Percentiles rank a stretch among this genome's conserved stretches.
Evolutionary conservation across 1,140 invertebrate species (phyloP).

Genomic region (Battus philenor): DNA sequence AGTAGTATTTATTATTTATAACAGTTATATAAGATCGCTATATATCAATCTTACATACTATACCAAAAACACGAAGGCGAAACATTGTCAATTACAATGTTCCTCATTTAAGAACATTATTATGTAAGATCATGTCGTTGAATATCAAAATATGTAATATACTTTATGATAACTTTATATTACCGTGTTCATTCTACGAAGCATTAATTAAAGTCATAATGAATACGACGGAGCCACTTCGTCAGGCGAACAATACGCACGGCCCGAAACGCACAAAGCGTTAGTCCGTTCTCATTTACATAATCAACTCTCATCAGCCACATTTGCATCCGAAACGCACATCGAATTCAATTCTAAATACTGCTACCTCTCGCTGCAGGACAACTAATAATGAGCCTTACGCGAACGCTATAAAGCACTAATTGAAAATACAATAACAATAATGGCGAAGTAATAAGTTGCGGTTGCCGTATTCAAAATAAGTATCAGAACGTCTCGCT

Average conservation of each 20-base stretch:
- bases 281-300: slow-evolving; percentile 51
- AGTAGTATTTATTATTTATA: no score
- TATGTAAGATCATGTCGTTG: no score
- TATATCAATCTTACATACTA: no score
- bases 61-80: no score
- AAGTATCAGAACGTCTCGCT: slow-evolving; percentile 62
- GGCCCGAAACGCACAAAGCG: slow-evolving; percentile 15
- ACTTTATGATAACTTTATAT: no score
- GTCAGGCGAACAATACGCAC: slow-evolving; percentile 29
- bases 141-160: no score
- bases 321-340: slow-evolving; percentile 60
- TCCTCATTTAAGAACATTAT: no score
- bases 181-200: no score
- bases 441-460: slow-evolving; percentile 24
- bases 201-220: no score
- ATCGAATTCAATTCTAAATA: slow-evolving; percentile 45
- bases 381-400: slow-evolving; percentile 19
- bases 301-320: slow-evolving; percentile 62
- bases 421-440: slow-evolving; percentile 10
- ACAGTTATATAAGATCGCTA: no score
- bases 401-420: slow-evolving; percentile 10
- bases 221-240: neutral
- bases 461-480: slow-evolving; percentile 58
- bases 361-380: slow-evolving; percentile 7
- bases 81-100: no score